Conservation (phyloP, 2,797 vertebrate genomes). For the Sylvilagus floridanus region DNA sequence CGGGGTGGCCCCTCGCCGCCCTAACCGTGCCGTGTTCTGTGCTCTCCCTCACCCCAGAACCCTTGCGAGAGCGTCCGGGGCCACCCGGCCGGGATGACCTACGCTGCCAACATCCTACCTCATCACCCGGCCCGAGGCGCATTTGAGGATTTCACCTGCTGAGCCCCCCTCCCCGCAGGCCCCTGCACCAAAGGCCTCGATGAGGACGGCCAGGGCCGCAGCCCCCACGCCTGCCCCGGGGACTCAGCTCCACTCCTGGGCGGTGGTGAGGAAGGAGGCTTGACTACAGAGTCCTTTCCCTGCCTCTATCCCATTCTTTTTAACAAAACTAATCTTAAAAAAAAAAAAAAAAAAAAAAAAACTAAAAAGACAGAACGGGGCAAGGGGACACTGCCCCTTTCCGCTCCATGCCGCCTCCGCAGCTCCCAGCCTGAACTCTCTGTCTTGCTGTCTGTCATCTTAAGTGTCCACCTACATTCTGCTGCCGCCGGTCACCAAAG, state of each 20-base stretch:
- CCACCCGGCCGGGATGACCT: constrained; percentile 94
- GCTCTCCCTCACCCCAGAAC: constrained; percentile 87
- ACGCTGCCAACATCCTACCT: constrained; percentile 99
- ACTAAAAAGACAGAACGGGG: constrained; percentile 60
- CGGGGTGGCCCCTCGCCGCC: neutral
- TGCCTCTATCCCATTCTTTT: constrained; percentile 75
- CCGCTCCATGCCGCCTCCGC: constrained; percentile 78
- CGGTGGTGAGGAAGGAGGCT: constrained; percentile 74
- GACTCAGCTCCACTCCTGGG: constrained; percentile 55
- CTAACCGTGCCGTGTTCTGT: constrained; percentile 48
- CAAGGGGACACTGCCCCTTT: constrained; percentile 56
- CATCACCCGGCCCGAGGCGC: constrained; percentile 98
- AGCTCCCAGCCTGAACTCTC: constrained; percentile 76
- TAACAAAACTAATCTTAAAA: constrained; percentile 77
- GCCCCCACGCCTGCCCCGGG: constrained; percentile 58
- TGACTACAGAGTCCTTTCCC: constrained; percentile 63
- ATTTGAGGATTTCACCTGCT: constrained; percentile 99
- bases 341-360: constrained; percentile 52
- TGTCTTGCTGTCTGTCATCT: constrained; percentile 73
- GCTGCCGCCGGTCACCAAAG: constrained; percentile 81
- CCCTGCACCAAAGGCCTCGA: constrained; percentile 83
- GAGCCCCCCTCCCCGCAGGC: constrained; percentile 79
- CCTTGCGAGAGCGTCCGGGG: constrained; percentile 96
- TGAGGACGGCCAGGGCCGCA: constrained; percentile 74
- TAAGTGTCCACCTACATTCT: constrained; percentile 78